Conservation (phyloP, 2,113 vertebrate genomes). For the Actinemys pallida region DNA sequence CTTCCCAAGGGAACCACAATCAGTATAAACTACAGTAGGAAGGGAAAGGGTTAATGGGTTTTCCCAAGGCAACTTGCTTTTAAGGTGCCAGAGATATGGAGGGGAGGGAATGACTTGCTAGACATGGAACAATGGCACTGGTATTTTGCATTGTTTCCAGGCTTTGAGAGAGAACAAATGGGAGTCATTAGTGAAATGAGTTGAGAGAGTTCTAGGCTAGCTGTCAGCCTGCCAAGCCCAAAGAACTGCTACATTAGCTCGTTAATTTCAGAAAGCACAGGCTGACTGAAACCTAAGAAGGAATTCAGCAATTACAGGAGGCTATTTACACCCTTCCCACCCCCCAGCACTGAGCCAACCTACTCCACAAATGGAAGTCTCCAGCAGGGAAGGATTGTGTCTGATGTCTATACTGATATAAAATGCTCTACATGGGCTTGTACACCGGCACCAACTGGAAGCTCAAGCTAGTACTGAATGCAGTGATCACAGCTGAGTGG, state of each 20-base stretch:
- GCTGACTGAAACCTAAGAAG: slow-evolving; percentile 58
- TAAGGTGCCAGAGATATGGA: slow-evolving; percentile 64
- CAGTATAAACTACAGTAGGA: background rate
- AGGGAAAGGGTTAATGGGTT: slow-evolving; percentile 60
- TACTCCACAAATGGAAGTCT: slow-evolving; percentile 58
- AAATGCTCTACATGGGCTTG: slow-evolving; percentile 43
- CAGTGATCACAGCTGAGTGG: background rate
- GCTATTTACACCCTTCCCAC: slow-evolving; percentile 56
- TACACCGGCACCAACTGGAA: slow-evolving; percentile 43
- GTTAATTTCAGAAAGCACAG: slow-evolving; percentile 55
- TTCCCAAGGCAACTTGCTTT: slow-evolving; percentile 62
- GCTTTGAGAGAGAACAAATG: slow-evolving; percentile 75
- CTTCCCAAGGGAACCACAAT: background rate
- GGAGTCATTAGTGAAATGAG: slow-evolving; percentile 75
- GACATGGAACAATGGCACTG: slow-evolving; percentile 69
- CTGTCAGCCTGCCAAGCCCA: slow-evolving; percentile 68
- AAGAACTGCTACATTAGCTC: slow-evolving; percentile 68
- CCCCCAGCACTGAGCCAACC: slow-evolving; percentile 56
- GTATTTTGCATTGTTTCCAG: slow-evolving; percentile 74
- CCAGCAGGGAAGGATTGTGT: slow-evolving; percentile 32
- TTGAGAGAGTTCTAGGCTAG: slow-evolving; percentile 74
- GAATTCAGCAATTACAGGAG: slow-evolving; percentile 70
- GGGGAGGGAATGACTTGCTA: slow-evolving; percentile 67
- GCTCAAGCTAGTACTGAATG: background rate
- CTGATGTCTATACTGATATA: slow-evolving; percentile 68